Evolutionary conservation across 2,797 vertebrate genomes (phyloP).

Genomic region (Xiphorhynchus erythropygius): DNA sequence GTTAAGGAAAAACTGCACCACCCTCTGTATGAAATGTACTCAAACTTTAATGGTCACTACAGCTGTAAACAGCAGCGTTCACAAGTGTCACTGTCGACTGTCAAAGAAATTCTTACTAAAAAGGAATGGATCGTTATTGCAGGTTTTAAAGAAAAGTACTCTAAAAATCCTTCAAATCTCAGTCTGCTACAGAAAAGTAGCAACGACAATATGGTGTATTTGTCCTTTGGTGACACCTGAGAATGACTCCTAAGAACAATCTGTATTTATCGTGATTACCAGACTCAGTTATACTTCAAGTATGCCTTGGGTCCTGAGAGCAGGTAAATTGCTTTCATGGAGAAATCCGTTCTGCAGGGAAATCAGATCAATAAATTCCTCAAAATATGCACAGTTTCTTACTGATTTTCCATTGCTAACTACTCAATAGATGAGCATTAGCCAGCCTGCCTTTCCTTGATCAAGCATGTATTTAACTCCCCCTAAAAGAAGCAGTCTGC

Average conservation of each 20-base stretch:
- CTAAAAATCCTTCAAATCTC: background rate
- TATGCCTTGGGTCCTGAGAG: background rate
- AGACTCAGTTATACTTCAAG: background rate
- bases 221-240: background rate
- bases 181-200: background rate
- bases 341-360: background rate
- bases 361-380: background rate
- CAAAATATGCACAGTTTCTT: background rate
- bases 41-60: background rate
- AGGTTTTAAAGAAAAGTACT: background rate
- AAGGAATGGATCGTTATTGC: background rate
- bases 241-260: background rate
- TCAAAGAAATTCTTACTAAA: background rate
- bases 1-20: background rate
- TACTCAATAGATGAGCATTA: background rate
- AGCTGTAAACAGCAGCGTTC: background rate
- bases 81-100: background rate
- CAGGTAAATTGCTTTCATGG: background rate
- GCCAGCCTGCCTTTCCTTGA: background rate
- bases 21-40: background rate
- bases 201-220: background rate
- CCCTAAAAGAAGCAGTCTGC: background rate
- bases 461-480: background rate
- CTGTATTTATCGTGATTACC: background rate
- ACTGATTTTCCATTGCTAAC: slow-evolving; percentile 9